Evolutionary conservation across 1,140 invertebrate genomes (phyloP), one percentile per base, ranked within the genome.

Genomic region (Eumaeus atala): DNA sequence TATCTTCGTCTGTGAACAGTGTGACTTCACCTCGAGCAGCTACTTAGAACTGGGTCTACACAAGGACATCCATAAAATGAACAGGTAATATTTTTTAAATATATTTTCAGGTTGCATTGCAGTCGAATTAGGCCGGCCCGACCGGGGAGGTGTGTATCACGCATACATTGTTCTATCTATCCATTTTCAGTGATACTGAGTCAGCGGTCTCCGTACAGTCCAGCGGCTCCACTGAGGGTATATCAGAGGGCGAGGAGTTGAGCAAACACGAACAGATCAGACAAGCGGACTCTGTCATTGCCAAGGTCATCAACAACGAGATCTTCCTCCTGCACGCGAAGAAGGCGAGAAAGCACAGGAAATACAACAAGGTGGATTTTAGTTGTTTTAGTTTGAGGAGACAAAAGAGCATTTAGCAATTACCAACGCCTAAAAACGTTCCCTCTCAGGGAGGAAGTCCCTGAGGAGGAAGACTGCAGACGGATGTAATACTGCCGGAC

Each of bases 241-340:
- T 17, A 7, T 28, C 21, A n/a, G 42, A 47, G 42, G 52, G 48
- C 10, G 40, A 44, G 4, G 5, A 16, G 5, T 9, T 36, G 9
- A 35, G 14, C 2, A 56, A 56, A 16, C 38, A 58, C n/a, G 55
- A 66, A 17, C 38, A 66, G 42, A 60, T 66, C 10, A 37, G 55
- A 11, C 52, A 62, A 16, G 77, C 76, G 0, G 73, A 83, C 36
- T 74, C 71, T 0, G 77, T 81, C 0, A 77, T 83, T 40, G 72
- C 76, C 0, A 78, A 80, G 54, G 73, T 80, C 0, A 76, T 78
- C 58, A 70, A 72, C 0, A 83, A 78, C 47, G 67, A 80, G 42
- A 62, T 78, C 17, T 85, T 85, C 55, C 62, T 71, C 1, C 36
- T 63, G 1, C 48, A 71, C 21, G 54, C 70, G 0, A 72, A 73